Evolutionary conservation across 2,888 invertebrate species (phyloP).

Genomic region (Seira sanloemensis): DNA sequence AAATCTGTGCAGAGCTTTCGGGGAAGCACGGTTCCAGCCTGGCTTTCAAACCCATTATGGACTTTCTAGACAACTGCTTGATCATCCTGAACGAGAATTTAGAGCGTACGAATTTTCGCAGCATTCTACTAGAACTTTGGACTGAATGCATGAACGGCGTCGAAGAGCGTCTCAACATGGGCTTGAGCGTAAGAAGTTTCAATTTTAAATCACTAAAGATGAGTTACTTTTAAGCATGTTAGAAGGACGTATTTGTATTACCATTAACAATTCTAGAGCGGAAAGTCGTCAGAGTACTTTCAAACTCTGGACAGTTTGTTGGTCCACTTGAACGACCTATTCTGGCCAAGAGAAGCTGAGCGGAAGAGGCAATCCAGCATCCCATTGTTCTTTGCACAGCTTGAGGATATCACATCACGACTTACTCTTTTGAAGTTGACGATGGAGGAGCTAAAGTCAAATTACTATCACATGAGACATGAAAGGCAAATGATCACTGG

Average conservation of each 20-base stretch:
- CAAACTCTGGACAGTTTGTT: not conserved
- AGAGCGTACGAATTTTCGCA: constrained; percentile 25
- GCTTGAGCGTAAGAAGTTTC: constrained; percentile 25
- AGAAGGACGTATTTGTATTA: too few species aligned
- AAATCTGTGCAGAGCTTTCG: constrained; percentile 29
- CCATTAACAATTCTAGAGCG: constrained; percentile 18
- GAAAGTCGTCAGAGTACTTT: constrained; percentile 36
- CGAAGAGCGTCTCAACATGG: not conserved
- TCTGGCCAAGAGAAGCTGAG: constrained; percentile 40
- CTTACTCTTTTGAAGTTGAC: constrained; percentile 22
- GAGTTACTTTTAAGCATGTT: not conserved
- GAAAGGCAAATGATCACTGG: constrained; percentile 13
- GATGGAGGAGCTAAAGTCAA: constrained; percentile 38
- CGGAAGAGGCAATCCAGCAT: not conserved
- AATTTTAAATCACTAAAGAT: not conserved
- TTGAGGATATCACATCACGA: constrained; percentile 1
- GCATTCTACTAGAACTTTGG: constrained; percentile 26
- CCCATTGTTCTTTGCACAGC: constrained; percentile 18
- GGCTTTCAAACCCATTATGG: not conserved
- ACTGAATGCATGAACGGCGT: constrained; percentile 11
- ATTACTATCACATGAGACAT: constrained; percentile 34
- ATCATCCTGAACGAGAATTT: constrained; percentile 25
- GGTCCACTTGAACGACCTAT: constrained; percentile 20
- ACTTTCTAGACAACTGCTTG: constrained; percentile 49
- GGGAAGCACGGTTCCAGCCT: not conserved